These are phyloP conservation scores for Idris sp. DNA, from an alignment of 1,140 invertebrate genomes.

Conservation along the genomic window DNA sequence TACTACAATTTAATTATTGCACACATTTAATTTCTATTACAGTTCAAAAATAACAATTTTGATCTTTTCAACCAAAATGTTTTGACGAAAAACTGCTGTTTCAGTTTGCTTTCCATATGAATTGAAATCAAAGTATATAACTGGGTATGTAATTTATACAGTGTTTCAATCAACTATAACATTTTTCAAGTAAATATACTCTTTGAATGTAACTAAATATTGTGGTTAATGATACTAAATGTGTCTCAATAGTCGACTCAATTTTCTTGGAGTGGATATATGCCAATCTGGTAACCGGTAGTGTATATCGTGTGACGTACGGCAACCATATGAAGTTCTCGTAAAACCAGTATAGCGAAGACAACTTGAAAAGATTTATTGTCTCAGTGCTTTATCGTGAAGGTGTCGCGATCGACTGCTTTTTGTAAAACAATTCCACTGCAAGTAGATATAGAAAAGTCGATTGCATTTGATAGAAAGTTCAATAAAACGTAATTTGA, in stretches of 20 bases:
- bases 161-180: too few relatives aligned
- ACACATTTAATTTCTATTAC: too few relatives aligned
- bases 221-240: slow-evolving; percentile 31
- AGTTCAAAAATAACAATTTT: too few relatives aligned
- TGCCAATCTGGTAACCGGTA: slow-evolving; percentile 33
- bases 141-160: too few relatives aligned
- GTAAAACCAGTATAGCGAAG: slow-evolving; percentile 63
- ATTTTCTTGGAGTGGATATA: slow-evolving; percentile 23
- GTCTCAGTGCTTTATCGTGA: slow-evolving; percentile 42
- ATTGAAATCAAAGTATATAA: too few relatives aligned
- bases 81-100: too few relatives aligned
- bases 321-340: slow-evolving; percentile 61
- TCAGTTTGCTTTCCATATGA: too few relatives aligned
- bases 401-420: slow-evolving; percentile 51
- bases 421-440: slow-evolving; percentile 43
- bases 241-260: slow-evolving; percentile 19
- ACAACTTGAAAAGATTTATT: slow-evolving; percentile 63
- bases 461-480: slow-evolving; percentile 39
- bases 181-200: too few relatives aligned
- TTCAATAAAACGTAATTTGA: slow-evolving; percentile 37
- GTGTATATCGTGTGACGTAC: slow-evolving; percentile 34
- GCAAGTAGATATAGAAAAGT: slow-evolving; percentile 25
- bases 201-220: slow-evolving; percentile 37
- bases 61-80: too few relatives aligned
- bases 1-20: too few relatives aligned